These are phyloP conservation scores for Aphrocallistes beatrix DNA, from an alignment of 37 sponge, comb jelly and placozoan species.

Conservation along the genomic window DNA sequence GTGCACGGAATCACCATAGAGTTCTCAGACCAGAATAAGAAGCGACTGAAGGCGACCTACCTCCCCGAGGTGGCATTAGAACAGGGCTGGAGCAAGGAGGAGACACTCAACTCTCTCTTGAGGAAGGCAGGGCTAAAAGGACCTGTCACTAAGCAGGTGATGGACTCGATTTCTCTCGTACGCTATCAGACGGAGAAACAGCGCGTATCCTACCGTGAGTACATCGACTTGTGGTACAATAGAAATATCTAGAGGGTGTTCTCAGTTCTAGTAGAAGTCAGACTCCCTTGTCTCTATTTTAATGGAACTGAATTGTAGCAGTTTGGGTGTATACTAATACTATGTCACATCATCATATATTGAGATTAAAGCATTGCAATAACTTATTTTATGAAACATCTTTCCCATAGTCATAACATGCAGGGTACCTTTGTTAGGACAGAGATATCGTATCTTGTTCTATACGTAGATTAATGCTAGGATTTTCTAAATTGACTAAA, in stretches of 20 bases:
- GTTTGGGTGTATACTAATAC: neutral
- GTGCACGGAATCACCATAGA: constrained; percentile 93
- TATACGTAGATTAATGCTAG: too few species aligned
- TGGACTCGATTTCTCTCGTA: constrained; percentile 37
- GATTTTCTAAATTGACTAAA: too few species aligned
- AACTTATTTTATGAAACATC: too few species aligned
- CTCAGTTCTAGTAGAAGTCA: neutral
- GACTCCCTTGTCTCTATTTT: neutral
- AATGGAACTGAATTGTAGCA: neutral
- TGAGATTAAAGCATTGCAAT: too few species aligned
- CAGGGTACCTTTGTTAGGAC: too few species aligned
- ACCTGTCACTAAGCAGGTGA: constrained; percentile 47
- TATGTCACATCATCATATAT: neutral
- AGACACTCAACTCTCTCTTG: constrained; percentile 77
- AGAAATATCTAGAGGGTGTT: neutral
- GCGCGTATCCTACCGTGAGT: constrained; percentile 64
- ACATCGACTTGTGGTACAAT: constrained; percentile 23
- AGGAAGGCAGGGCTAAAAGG: constrained; percentile 76
- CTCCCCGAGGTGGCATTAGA: constrained; percentile 95
- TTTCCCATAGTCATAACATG: too few species aligned
- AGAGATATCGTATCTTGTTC: too few species aligned
- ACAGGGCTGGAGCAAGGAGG: constrained; percentile 79
- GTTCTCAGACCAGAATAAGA: constrained; percentile 29
- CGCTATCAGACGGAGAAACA: constrained; percentile 84
- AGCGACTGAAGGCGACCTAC: constrained; percentile 71